phyloP scores from a whole-genome alignment of 2,113 vertebrate genomes.

The Arothron firmamentum region DNA sequence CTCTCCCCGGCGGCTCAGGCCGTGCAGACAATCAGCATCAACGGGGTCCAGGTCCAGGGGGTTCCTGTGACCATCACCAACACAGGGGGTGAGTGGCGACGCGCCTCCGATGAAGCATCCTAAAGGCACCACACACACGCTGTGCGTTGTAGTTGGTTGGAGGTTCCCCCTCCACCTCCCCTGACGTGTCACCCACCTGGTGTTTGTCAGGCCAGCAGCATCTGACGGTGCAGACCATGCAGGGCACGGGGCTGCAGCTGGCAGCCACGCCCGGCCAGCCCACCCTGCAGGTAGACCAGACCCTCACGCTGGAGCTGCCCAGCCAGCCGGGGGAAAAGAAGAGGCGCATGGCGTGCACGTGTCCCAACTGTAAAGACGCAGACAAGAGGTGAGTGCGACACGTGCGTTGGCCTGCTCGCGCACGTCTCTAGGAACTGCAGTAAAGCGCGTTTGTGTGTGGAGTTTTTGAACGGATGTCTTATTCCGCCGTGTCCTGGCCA shows the following conservation, averaged over 20 bases:
- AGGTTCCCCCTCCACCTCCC: background rate
- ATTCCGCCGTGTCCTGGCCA: background rate
- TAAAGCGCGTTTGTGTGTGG: background rate
- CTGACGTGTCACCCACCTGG: background rate
- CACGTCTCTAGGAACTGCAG: background rate
- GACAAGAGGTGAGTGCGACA: slow-evolving; percentile 83
- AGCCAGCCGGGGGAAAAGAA: slow-evolving; percentile 87
- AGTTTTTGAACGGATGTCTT: too few relatives aligned
- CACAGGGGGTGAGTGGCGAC: slow-evolving; percentile 76
- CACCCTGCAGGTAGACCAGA: slow-evolving; percentile 88
- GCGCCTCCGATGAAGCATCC: too few relatives aligned
- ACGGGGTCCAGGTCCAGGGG: slow-evolving; percentile 91
- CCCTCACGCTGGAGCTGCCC: slow-evolving; percentile 82
- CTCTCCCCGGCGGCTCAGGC: slow-evolving; percentile 84
- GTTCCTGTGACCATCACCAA: slow-evolving; percentile 97
- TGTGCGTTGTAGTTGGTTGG: too few relatives aligned
- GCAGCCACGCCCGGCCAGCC: slow-evolving; percentile 81
- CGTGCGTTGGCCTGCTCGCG: background rate
- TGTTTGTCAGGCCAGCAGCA: slow-evolving; percentile 87
- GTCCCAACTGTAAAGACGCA: slow-evolving; percentile 96
- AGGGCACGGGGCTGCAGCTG: slow-evolving; percentile 88
- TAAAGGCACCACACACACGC: too few relatives aligned
- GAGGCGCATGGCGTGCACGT: slow-evolving; percentile 93
- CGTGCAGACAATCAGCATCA: slow-evolving; percentile 97
- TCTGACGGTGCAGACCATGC: slow-evolving; percentile 89